Base-by-base conservation (phyloP, 2,113 vertebrate genomes). In the Cottus gobio region DNA sequence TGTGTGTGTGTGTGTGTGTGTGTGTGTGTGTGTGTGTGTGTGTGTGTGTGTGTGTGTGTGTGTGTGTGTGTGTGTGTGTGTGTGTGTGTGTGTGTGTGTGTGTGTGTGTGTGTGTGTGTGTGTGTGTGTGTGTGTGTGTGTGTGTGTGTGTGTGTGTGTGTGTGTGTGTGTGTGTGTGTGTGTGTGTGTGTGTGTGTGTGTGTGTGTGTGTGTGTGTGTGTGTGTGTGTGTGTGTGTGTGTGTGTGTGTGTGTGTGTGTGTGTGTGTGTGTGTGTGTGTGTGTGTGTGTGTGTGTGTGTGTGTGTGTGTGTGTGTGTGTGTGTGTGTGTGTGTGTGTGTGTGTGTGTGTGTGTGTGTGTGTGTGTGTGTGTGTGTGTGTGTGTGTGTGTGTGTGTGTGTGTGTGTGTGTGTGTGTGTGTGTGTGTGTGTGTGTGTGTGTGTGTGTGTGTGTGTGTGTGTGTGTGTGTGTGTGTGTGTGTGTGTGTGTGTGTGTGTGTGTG, bases 1-100 rank as follows among this genome's bases (percentile, higher is more conserved):
- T n/a, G 20, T 36, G 31, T 36, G 60, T 61, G 30, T 20, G 20
- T 48, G 46, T 48, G 46, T 48, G 52, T 56, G 52, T 56, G 57
- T 57, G 30, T 60, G 57, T 31, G 57, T 58, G 57, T 61, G 13
- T 52, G n/a, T 54, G 26, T 84, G 3, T 83, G 18, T 83, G 64
- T 39, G 67, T n/a, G 48, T 48, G 16, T 52, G 7, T 52, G 20
- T n/a, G 20, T 36, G 31, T 36, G 60, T 61, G 30, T 20, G 20
- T 48, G 46, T 48, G 46, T 48, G 52, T 56, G 52, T 56, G 57
- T 57, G 30, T 60, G 57, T 31, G 57, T 58, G 57, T 61, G 13
- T 52, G n/a, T 54, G 26, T 84, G 3, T 83, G 18, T 83, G 64
- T 39, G 67, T n/a, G 48, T 48, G 16, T 52, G 7, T 52, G 20